phyloP scores from a whole-genome alignment of 2,888 invertebrate genomes.

The Hypomecis atomaria region DNA sequence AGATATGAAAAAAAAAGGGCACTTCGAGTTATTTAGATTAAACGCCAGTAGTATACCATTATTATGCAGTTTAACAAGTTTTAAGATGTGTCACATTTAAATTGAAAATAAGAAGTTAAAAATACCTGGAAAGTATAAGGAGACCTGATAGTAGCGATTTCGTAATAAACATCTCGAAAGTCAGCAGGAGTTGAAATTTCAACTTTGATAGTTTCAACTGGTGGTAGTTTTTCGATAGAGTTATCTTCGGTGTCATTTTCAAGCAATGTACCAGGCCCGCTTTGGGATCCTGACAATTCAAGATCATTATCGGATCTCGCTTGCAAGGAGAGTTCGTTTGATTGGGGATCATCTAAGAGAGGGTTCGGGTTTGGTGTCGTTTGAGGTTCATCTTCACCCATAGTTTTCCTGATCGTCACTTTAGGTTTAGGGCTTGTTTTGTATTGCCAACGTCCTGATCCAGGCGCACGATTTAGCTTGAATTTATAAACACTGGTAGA shows the following conservation, averaged over 20 bases:
- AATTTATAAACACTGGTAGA: constrained; percentile 90
- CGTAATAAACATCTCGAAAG: constrained; percentile 93
- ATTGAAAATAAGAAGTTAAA: not conserved
- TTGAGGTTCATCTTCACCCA: constrained; percentile 81
- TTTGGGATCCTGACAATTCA: constrained; percentile 89
- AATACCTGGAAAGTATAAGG: constrained; percentile 95
- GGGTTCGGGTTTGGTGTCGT: constrained; percentile 77
- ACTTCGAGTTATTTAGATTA: too few relatives aligned
- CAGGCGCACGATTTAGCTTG: constrained; percentile 92
- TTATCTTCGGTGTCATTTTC: constrained; percentile 87
- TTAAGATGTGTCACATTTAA: not conserved
- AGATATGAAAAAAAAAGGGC: too few relatives aligned
- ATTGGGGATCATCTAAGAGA: constrained; percentile 72
- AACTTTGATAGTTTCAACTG: constrained; percentile 93
- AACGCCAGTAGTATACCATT: too few relatives aligned
- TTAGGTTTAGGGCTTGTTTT: constrained; percentile 95
- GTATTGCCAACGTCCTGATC: constrained; percentile 95
- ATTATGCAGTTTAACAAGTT: too few relatives aligned
- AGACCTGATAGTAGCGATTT: constrained; percentile 95
- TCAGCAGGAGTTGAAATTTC: constrained; percentile 95
- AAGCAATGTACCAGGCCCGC: constrained; percentile 84
- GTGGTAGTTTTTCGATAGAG: constrained; percentile 86
- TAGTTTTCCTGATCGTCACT: constrained; percentile 90
- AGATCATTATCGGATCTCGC: constrained; percentile 87
- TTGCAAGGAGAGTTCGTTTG: constrained; percentile 83